Percentiles rank a stretch among this genome's conserved stretches.
Evolutionary conservation across 2,888 invertebrate genomes (phyloP).

Genomic region (Allacma fusca): DNA sequence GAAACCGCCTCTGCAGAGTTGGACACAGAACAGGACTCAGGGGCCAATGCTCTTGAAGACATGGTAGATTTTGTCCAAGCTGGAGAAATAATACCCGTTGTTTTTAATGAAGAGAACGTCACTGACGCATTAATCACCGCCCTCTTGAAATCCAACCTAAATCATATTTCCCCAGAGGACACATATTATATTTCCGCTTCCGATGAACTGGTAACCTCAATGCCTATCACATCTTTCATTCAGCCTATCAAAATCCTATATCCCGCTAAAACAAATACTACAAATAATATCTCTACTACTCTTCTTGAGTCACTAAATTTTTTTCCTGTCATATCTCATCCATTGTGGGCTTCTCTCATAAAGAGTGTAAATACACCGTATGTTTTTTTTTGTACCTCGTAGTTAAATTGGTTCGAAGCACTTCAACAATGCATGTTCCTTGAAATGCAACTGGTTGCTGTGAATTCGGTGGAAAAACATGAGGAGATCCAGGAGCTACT

Average conservation of each 20-base stretch:
- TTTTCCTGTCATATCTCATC: too few relatives aligned
- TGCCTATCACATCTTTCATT: too few relatives aligned
- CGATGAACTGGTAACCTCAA: neutral
- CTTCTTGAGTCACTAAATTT: too few relatives aligned
- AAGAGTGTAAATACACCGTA: too few relatives aligned
- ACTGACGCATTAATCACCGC: neutral
- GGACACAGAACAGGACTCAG: too few relatives aligned
- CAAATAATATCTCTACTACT: too few relatives aligned
- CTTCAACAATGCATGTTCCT: constrained; percentile 29
- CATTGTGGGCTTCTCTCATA: too few relatives aligned
- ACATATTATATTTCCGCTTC: neutral
- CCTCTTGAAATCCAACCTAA: neutral
- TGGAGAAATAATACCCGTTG: neutral
- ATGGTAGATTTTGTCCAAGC: neutral
- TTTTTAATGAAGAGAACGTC: neutral
- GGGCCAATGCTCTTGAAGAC: too few relatives aligned
- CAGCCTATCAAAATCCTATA: too few relatives aligned
- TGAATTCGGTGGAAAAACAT: constrained; percentile 12
- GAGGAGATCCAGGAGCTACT: neutral
- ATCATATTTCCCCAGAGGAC: neutral
- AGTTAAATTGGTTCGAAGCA: constrained; percentile 41
- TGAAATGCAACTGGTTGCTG: constrained; percentile 26
- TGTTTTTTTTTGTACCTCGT: too few relatives aligned
- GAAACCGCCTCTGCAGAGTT: too few relatives aligned
- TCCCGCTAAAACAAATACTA: too few relatives aligned